Evolutionary conservation across 2,113 vertebrate genomes (phyloP).

Genomic region (Nothocercus nigrocapillus): DNA sequence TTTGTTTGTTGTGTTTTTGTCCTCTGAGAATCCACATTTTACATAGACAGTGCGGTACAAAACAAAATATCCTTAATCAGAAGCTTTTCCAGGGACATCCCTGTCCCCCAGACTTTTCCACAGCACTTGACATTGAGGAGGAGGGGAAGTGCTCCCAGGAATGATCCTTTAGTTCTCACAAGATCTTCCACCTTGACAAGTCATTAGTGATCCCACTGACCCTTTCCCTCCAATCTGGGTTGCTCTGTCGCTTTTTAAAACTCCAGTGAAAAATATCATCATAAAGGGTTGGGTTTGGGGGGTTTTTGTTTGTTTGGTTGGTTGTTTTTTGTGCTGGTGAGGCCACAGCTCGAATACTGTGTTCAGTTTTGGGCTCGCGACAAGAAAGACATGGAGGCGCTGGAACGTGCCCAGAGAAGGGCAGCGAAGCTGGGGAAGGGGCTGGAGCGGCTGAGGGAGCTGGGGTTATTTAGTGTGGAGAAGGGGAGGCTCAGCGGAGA

Average conservation of each 20-base stretch:
- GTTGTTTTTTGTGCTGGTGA: too few relatives aligned
- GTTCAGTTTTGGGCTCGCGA: too few relatives aligned
- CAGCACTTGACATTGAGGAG: neutral
- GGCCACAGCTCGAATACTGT: too few relatives aligned
- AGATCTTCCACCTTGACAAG: neutral
- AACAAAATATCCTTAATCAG: neutral
- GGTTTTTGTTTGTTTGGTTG: too few relatives aligned
- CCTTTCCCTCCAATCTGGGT: neutral
- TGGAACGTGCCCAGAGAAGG: too few relatives aligned
- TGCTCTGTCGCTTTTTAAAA: accelerated
- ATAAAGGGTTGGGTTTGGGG: neutral
- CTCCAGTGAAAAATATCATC: neutral
- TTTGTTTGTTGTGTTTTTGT: neutral
- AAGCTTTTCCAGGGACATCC: neutral
- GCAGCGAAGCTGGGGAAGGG: too few relatives aligned
- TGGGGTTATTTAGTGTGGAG: too few relatives aligned
- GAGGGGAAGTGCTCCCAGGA: accelerated
- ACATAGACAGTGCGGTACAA: neutral
- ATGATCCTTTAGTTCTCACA: neutral
- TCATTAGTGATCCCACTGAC: neutral
- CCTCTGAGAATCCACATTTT: neutral
- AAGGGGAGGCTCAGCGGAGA: too few relatives aligned
- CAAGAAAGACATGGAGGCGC: too few relatives aligned
- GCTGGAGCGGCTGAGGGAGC: too few relatives aligned
- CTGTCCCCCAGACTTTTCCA: neutral